These are phyloP conservation scores for Blomia tropicalis DNA, from an alignment of 2,888 invertebrate genomes.

Conservation along the genomic window DNA sequence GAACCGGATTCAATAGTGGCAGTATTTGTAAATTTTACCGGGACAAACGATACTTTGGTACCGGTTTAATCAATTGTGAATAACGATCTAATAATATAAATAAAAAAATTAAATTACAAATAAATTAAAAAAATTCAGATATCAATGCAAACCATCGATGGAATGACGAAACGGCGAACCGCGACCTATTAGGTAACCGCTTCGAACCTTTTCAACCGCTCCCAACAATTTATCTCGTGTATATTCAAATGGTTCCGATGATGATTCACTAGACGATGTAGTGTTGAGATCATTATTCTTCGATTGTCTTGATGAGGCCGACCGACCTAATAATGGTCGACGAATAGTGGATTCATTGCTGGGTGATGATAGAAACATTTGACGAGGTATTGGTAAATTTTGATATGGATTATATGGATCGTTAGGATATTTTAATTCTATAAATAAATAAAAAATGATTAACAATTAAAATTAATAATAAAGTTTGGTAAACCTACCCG, in stretches of 20 bases:
- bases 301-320: not conserved
- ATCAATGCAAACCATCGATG: slow-evolving; percentile 15
- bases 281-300: not conserved
- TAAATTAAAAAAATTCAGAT: no score
- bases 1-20: no score
- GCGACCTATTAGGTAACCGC: slow-evolving; percentile 26
- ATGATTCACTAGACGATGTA: not conserved
- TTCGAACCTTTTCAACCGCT: slow-evolving; percentile 32
- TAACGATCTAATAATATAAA: not conserved
- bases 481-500: not conserved
- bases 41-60: no score
- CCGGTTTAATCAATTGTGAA: no score
- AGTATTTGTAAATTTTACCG: no score
- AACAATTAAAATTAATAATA: not conserved
- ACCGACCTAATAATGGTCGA: not conserved
- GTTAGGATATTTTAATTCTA: not conserved
- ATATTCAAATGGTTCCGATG: slow-evolving; percentile 31
- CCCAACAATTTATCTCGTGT: slow-evolving; percentile 33
- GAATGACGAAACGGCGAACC: slow-evolving; percentile 18
- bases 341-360: not conserved
- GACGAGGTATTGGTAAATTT: slow-evolving; percentile 17
- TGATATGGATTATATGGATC: slow-evolving; percentile 15
- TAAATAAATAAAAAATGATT: not conserved
- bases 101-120: not conserved
- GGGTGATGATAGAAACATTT: not conserved